phyloP scores from a whole-genome alignment of 2,888 invertebrate species.

The Volucella bombylans region DNA sequence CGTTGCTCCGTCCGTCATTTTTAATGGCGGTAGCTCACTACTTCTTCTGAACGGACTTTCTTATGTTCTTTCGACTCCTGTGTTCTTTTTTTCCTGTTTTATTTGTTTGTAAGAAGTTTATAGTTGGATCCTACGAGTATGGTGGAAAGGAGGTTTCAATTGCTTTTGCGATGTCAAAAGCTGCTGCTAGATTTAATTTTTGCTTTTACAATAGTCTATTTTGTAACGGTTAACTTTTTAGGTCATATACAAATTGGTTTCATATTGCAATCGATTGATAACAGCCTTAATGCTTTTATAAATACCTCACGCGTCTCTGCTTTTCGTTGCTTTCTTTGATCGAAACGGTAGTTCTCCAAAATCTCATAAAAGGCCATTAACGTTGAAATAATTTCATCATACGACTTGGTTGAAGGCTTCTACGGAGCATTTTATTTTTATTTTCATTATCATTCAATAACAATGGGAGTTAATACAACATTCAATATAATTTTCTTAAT shows the following conservation, averaged over 20 bases:
- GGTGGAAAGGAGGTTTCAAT: background rate
- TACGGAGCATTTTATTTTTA: no score
- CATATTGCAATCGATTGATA: conserved; percentile 74
- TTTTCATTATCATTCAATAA: no score
- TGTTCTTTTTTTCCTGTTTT: background rate
- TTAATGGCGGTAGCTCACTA: no score
- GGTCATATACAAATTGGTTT: conserved; percentile 74
- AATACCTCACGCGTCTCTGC: conserved; percentile 73
- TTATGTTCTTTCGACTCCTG: conserved; percentile 38
- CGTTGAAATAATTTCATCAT: no score
- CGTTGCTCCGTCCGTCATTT: conserved; percentile 54
- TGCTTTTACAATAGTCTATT: conserved; percentile 75
- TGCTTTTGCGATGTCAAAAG: conserved; percentile 64
- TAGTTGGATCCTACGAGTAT: no score
- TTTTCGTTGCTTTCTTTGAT: conserved; percentile 73
- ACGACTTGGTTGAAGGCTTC: no score
- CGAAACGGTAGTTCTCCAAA: conserved; percentile 74
- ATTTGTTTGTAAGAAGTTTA: no score
- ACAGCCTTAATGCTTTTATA: conserved; percentile 67
- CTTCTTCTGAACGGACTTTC: no score
- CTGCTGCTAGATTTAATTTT: conserved; percentile 66
- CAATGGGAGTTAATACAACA: no score
- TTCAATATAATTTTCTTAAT: no score
- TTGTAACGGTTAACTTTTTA: conserved; percentile 64
- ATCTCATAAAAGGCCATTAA: conserved; percentile 60